A percentile compares a stretch with the other conserved stretches of the same genome.
These are phyloP conservation scores for Temnothorax ravouxi DNA, from an alignment of 2,888 invertebrate genomes.

Conservation along the genomic window DNA sequence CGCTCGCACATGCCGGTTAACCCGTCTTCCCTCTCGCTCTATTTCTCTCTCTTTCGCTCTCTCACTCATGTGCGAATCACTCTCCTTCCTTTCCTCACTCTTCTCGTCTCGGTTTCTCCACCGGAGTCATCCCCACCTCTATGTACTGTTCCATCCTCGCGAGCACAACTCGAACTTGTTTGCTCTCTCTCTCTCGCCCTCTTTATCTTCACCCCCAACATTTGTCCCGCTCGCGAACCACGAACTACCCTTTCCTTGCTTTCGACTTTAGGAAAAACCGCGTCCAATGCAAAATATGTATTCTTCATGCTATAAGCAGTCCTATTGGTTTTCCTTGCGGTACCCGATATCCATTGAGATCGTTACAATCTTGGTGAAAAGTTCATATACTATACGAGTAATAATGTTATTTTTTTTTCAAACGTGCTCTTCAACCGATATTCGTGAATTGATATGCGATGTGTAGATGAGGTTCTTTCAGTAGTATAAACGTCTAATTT, in stretches of 20 bases:
- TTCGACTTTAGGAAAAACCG: constrained; percentile 69
- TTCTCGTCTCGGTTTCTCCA: constrained; percentile 56
- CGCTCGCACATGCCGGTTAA: constrained; percentile 61
- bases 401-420: background rate
- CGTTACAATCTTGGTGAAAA: background rate
- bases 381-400: background rate
- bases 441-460: background rate
- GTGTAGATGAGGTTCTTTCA: background rate
- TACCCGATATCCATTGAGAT: background rate
- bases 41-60: background rate
- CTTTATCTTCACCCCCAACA: constrained; percentile 58
- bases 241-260: constrained; percentile 78
- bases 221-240: constrained; percentile 78
- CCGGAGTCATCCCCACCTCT: constrained; percentile 46
- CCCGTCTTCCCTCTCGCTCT: constrained; percentile 57
- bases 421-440: background rate
- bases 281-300: constrained; percentile 66
- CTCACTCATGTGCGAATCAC: constrained; percentile 44
- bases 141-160: constrained; percentile 31
- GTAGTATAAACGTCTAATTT: background rate
- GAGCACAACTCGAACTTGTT: constrained; percentile 6
- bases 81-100: constrained; percentile 43
- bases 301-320: constrained; percentile 53
- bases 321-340: background rate
- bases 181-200: constrained; percentile 23